These are phyloP conservation scores for Vanacampus margaritifer DNA, from an alignment of 2,113 vertebrate genomes.

Conservation along the genomic window DNA sequence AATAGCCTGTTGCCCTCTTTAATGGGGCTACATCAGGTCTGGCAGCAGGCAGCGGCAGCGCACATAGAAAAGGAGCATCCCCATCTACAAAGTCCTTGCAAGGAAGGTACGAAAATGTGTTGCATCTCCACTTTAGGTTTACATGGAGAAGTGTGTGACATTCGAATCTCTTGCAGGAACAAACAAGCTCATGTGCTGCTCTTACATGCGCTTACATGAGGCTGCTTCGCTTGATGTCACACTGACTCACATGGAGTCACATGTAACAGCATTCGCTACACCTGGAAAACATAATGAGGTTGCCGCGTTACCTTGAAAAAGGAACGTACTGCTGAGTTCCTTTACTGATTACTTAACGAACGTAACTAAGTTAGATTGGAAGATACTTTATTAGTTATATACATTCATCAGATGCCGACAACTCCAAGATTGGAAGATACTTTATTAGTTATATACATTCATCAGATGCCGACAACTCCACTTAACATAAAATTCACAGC, in stretches of 20 bases:
- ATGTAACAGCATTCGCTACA: neutral
- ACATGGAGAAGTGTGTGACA: slow-evolving; percentile 7
- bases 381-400: too few species aligned
- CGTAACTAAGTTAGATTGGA: too few species aligned
- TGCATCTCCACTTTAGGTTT: slow-evolving; percentile 4
- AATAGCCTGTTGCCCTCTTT: slow-evolving; percentile 74
- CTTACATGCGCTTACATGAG: neutral
- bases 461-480: too few species aligned
- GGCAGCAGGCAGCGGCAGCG: slow-evolving; percentile 41
- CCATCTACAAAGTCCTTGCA: slow-evolving; percentile 46
- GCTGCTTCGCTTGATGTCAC: neutral
- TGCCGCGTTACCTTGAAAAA: too few species aligned
- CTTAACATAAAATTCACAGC: too few species aligned
- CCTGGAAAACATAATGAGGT: neutral
- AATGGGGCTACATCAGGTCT: slow-evolving; percentile 66
- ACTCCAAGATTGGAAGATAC: too few species aligned
- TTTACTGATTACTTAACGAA: too few species aligned
- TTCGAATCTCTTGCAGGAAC: neutral
- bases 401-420: too few species aligned
- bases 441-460: too few species aligned
- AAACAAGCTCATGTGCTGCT: slow-evolving; percentile 2
- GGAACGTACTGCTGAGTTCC: too few species aligned
- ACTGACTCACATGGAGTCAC: neutral
- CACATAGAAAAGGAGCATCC: slow-evolving; percentile 35
- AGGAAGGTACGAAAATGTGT: slow-evolving; percentile 18